These are phyloP conservation scores for Oryzias celebensis DNA, from an alignment of 2,113 vertebrate genomes.

Conservation along the genomic window DNA sequence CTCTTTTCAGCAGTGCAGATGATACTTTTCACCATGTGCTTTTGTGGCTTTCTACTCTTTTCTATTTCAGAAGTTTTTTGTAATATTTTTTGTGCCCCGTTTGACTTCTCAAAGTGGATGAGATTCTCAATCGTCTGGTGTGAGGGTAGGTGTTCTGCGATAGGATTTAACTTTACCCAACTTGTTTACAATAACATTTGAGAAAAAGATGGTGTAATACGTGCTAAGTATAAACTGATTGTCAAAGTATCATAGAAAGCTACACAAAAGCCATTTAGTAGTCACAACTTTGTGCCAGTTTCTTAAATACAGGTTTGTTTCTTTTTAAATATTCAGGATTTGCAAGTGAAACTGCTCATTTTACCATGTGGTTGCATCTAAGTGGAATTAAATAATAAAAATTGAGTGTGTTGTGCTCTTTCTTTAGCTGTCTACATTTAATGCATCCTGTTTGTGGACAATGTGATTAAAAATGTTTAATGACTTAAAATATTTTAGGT, in stretches of 20 bases:
- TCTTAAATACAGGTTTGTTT: conserved; percentile 41
- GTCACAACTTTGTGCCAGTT: conserved; percentile 55
- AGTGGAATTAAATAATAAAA: conserved; percentile 77
- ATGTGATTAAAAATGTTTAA: too few relatives aligned
- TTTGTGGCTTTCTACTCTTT: conserved; percentile 69
- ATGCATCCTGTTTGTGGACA: neutral
- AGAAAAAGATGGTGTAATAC: conserved; percentile 37
- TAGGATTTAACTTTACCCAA: conserved; percentile 62
- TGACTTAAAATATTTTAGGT: too few relatives aligned
- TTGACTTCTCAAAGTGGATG: conserved; percentile 74
- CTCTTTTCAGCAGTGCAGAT: conserved; percentile 67
- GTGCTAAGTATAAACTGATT: conserved; percentile 34
- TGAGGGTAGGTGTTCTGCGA: conserved; percentile 63
- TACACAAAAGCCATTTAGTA: conserved; percentile 43
- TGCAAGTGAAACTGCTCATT: conserved; percentile 66
- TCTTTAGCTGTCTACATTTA: neutral
- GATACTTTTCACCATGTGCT: conserved; percentile 66
- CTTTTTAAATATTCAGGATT: conserved; percentile 52
- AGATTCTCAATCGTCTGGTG: conserved; percentile 72
- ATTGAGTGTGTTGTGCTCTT: conserved; percentile 26
- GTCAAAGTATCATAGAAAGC: conserved; percentile 48
- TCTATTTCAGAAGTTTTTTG: conserved; percentile 67
- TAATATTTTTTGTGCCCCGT: conserved; percentile 50
- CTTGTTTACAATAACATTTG: conserved; percentile 51
- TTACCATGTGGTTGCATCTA: conserved; percentile 80